These are phyloP conservation scores for Cheirogaleus medius DNA, from an alignment of 2,113 vertebrate genomes.

Conservation along the genomic window DNA sequence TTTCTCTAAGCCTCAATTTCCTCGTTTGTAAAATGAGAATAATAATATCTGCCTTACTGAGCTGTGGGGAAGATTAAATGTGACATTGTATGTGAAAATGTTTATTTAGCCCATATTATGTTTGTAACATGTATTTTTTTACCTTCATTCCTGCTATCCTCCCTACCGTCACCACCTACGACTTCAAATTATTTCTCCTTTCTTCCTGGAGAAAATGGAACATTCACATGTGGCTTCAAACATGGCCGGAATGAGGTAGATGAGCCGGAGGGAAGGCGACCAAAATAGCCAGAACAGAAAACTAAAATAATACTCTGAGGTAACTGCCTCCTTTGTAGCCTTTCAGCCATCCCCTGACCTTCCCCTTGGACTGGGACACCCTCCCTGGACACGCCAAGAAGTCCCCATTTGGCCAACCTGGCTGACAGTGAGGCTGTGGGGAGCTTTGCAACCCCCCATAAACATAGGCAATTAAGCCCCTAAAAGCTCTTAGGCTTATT, in stretches of 20 bases:
- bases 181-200: constrained; percentile 32
- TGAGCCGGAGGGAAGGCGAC: constrained; percentile 8
- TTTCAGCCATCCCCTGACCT: constrained; percentile 71
- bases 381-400: not conserved
- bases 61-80: not conserved
- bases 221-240: not conserved
- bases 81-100: not conserved
- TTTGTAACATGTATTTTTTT: not conserved
- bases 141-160: not conserved
- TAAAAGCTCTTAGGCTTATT: constrained; percentile 85
- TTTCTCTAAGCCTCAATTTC: constrained; percentile 7
- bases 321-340: constrained; percentile 46
- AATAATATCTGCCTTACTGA: not conserved
- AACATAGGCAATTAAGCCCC: constrained; percentile 85
- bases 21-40: not conserved
- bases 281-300: constrained; percentile 59
- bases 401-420: constrained; percentile 79
- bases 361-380: constrained; percentile 57
- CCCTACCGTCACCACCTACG: not conserved
- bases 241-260: constrained; percentile 20
- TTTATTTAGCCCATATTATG: not conserved
- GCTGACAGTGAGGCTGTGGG: constrained; percentile 78
- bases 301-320: constrained; percentile 20
- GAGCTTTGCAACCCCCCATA: constrained; percentile 82
- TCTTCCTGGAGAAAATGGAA: constrained; percentile 16